Base-by-base conservation (phyloP, 2,888 invertebrate genomes). In the Drosophila anomalata region DNA sequence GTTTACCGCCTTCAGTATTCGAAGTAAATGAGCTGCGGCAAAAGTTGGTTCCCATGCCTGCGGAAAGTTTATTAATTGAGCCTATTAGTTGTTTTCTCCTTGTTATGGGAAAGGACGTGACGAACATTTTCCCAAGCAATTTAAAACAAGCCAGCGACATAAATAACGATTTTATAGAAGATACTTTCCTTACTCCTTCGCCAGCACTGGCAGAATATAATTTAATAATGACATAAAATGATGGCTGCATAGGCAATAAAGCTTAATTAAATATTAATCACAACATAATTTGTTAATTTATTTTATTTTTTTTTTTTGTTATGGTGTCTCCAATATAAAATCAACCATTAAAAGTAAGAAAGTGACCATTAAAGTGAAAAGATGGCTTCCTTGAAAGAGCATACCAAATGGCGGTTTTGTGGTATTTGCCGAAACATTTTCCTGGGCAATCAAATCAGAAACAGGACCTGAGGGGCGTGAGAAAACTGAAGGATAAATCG, bases 21-120 rank as follows among this genome's bases (percentile, higher is more conserved):
- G 69, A 58, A 75, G 61, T 67, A 75, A 79, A 83, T 83, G 78
- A 73, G 80, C 76, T 65, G 61, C 59, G 73, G 73, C 57, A 67
- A 73, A 78, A 58, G 48, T 68, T 75, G 65, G 14, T 36, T 63
- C 1, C 44, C 36, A 20, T 51, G 26, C 47, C 46, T n/a, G 39
- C 8, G 41, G 33, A 84, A 80, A 80, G 54, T 79, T 85, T 85
- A 85, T 85, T 80, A 80, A 80, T 80, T 80, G 76, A 75, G 61
- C 79, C 66, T 79, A 80, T 80, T 78, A 81, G 75, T 81, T 78
- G 70, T 36, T 50, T 24, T 51, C 20, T 68, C 55, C 71, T 63
- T 56, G 55, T 62, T 52, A 39, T 50, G 36, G 17, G 39, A 17
- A 50, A 67, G 20, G 68, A 68, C 69, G 58, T 58, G 68, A 67